Evolutionary conservation across 2,888 invertebrate genomes (phyloP), one percentile per base, ranked within the genome.

Genomic region (Aporophyla nigra): DNA sequence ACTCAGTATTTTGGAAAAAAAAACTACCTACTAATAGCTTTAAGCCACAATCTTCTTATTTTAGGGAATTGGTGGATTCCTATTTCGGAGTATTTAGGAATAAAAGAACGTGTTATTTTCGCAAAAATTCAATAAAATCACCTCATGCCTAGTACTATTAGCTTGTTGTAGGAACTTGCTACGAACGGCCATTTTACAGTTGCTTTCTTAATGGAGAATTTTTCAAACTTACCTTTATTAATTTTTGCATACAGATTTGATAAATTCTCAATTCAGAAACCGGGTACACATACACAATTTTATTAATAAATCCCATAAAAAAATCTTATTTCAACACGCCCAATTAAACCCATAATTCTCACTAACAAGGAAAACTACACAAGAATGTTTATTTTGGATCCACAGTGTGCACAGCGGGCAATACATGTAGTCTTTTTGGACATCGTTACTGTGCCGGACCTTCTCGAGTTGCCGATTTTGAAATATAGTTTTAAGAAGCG

Each of bases 401-500:
- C 59, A 33, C 51, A 63, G 80, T 76, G 76, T 61, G n/a, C 84
- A 76, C 85, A 83, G 84, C 80, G 66, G 65, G 71, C 58, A 53
- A 53, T 56, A 54, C 65, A 61, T 53, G 40, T n/a, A 54, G 40
- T 56, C 68, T 63, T 74, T 74, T 75, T 74, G 72, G 71, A 75
- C 82, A 78, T 74, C 54, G 72, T 67, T 68, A 59, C 21, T 46
- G 46, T 68, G 40, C 61, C 85, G 79, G 74, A 86, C 80, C 78
- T 81, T 69, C 77, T 80, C 71, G 16, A 21, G 68, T 77, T 72
- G 78, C 78, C 61, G 70, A 49, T 87, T 86, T 88, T 85, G 86
- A 80, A 87, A 87, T 78, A 75, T n/a, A 27, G 46, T 87, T 88
- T 85, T 76, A 54, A 84, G 88, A 87, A 88, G 63, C 75, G 65